A percentile compares a stretch with the other conserved stretches of the same genome.
Evolutionary conservation across 92 coral and sea anemone genomes (phyloP).

Genomic region (Chrysogorgia sp.): DNA sequence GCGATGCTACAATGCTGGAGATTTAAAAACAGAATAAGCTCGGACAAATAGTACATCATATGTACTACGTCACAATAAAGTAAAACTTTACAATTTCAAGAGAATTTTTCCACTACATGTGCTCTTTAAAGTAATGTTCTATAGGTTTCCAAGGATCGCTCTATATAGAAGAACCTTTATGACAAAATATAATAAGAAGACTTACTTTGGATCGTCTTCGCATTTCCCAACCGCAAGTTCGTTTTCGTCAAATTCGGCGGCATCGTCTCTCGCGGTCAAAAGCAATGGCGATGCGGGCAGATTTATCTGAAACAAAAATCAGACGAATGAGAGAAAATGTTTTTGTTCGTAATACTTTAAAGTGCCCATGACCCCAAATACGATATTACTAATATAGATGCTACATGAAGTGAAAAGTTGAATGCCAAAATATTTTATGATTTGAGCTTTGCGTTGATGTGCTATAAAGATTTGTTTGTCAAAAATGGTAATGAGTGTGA

Average conservation of each 20-base stretch:
- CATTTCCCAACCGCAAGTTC: slow-evolving; percentile 83
- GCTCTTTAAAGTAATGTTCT: not conserved
- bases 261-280: slow-evolving; percentile 93
- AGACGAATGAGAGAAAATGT: not conserved
- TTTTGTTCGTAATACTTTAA: not conserved
- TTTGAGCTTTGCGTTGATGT: too few species aligned
- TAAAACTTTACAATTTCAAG: not conserved
- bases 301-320: slow-evolving; percentile 58
- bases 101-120: not conserved
- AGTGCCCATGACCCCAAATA: too few species aligned
- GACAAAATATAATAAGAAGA: not conserved
- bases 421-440: too few species aligned
- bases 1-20: slow-evolving; percentile 76
- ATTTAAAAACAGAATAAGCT: too few species aligned
- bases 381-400: too few species aligned
- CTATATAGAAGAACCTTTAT: not conserved
- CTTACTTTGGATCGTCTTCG: slow-evolving; percentile 91
- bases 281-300: slow-evolving; percentile 80
- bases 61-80: too few species aligned
- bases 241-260: slow-evolving; percentile 94
- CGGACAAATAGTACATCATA: too few species aligned
- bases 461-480: too few species aligned
- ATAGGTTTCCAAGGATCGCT: not conserved
- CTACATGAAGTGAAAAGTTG: too few species aligned
- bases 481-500: too few species aligned